These are phyloP conservation scores for Urocyon cinereoargenteus DNA, from an alignment of 2,797 vertebrate species.

Conservation along the genomic window DNA sequence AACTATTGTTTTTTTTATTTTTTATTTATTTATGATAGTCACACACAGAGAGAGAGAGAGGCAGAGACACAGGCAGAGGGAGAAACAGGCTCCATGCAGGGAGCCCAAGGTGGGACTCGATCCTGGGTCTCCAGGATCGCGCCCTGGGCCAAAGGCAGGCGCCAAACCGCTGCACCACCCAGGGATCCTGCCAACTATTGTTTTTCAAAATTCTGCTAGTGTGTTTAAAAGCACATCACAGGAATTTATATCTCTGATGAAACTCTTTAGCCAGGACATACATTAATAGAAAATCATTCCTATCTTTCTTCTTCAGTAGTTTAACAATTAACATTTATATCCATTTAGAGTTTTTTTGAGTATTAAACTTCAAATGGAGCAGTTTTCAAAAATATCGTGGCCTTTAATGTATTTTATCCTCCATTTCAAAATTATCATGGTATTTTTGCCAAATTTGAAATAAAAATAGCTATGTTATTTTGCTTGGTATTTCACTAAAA, in stretches of 20 bases:
- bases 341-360: background rate
- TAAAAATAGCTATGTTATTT: background rate
- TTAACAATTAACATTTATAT: constrained; percentile 42
- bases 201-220: constrained; percentile 26
- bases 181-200: background rate
- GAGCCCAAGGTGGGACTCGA: too few species aligned
- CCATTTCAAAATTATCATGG: background rate
- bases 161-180: too few species aligned
- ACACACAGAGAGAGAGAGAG: too few species aligned
- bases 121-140: too few species aligned
- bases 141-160: too few species aligned
- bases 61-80: too few species aligned
- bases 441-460: background rate
- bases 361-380: background rate
- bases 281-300: constrained; percentile 15
- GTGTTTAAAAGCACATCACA: constrained; percentile 64
- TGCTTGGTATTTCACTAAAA: background rate
- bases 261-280: background rate
- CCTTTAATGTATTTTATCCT: background rate
- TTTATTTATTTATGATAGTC: too few species aligned
- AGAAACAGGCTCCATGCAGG: too few species aligned
- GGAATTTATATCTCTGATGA: constrained; percentile 29
- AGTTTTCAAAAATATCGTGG: background rate
- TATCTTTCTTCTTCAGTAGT: background rate
- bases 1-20: constrained; percentile 14